Conservation (phyloP, 1,140 invertebrate species). For the Diabrotica undecimpunctata region DNA sequence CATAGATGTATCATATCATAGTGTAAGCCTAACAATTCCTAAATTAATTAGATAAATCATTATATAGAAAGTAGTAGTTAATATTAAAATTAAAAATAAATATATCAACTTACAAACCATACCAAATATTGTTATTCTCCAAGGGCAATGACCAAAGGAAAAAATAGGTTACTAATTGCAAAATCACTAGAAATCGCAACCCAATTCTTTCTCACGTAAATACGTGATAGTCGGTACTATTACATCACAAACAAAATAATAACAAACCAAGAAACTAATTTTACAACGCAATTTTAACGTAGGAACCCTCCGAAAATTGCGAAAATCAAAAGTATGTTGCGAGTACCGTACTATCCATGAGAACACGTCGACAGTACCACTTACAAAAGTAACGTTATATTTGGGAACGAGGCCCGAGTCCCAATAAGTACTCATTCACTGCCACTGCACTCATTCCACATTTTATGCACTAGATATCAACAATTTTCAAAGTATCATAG, state of each 20-base stretch:
- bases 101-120: too few relatives aligned
- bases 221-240: constrained; percentile 7
- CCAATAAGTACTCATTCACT: constrained; percentile 30
- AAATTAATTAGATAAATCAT: too few relatives aligned
- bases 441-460: constrained; percentile 40
- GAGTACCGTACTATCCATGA: constrained; percentile 1
- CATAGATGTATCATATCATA: too few relatives aligned
- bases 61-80: too few relatives aligned
- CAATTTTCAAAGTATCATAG: constrained; percentile 34
- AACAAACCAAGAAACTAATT: constrained; percentile 1
- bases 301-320: background rate
- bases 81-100: too few relatives aligned
- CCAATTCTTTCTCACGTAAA: background rate
- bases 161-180: constrained; percentile 18
- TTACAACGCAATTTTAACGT: background rate
- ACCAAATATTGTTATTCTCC: background rate
- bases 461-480: constrained; percentile 45
- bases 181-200: constrained; percentile 16
- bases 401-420: constrained; percentile 39
- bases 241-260: constrained; percentile 18
- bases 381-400: constrained; percentile 40
- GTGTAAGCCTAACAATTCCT: too few relatives aligned
- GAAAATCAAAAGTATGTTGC: constrained; percentile 12
- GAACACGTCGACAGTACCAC: constrained; percentile 29
- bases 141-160: background rate